Evolutionary conservation across 2,888 invertebrate genomes (phyloP), one percentile per base, ranked within the genome.

Genomic region (Vannuccia rotundouncinata): DNA sequence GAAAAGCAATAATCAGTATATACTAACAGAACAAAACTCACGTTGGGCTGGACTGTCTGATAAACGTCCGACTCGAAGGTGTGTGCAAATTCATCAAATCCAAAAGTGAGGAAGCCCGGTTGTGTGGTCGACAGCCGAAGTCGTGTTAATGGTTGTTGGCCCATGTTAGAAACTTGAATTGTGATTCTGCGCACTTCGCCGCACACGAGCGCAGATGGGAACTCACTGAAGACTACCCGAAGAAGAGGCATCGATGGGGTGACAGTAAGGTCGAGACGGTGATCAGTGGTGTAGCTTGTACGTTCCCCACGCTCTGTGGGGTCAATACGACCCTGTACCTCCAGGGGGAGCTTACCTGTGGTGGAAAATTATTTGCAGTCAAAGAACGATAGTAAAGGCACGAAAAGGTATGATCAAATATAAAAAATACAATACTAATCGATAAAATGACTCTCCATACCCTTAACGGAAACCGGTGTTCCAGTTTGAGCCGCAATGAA

Each of bases 171-270:
- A 79, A 93, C 89, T 83, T 92, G 91, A 25, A 93, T 90, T 78
- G 91, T 90, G 17, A 93, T 89, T 78, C 90, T 90, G 83, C 92
- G 91, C 83, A 94, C 89, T 88, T 94, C 93, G 1, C 93, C 93
- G 84, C 92, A 91, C 78, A 93, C 88, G 86, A 93, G 90, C 79
- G 92, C 91, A 0, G 90, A 88, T 78, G 90, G 90, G 66, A 92
- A 90, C 85, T 92, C 91, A 29, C 91, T 90, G 85, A 93, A 92
- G 0, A 90, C 90, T 83, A 93, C 91, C 92, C 93, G 85, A 84
- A 95, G 89, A 84, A 92, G 92, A 0, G 95, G 94, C 82, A 94
- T 92, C 83, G 92, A 91, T 17, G 93, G 92, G 74, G 93, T 91
- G 78, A 95, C 91, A 82, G 91, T 91, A 80, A 95, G 91, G 83